Conservation (phyloP, 1,140 invertebrate species). For the Brachionus koreanus region DNA sequence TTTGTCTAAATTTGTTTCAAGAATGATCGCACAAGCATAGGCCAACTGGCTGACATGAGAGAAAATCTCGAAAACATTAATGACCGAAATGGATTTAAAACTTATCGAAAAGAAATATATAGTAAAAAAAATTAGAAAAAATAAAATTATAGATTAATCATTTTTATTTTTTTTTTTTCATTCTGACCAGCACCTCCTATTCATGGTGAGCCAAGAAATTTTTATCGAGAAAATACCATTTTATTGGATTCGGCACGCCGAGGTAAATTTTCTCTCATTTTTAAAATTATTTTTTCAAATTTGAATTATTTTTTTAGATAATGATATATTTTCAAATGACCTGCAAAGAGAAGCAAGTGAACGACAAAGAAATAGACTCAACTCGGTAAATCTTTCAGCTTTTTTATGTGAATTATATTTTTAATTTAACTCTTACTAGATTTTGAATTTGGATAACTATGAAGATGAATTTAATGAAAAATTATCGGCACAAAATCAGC, state of each 20-base stretch:
- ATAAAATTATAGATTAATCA: not conserved
- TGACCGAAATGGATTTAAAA: slow-evolving; percentile 21
- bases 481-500: slow-evolving; percentile 25
- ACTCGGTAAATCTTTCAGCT: not conserved
- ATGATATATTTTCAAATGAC: slow-evolving; percentile 36
- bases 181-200: not conserved
- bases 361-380: slow-evolving; percentile 4
- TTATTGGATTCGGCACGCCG: not conserved
- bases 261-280: not conserved
- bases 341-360: slow-evolving; percentile 14
- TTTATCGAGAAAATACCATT: slow-evolving; percentile 23
- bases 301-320: not conserved
- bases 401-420: not conserved
- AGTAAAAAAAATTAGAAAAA: not conserved
- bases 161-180: not conserved
- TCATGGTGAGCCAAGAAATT: slow-evolving; percentile 9
- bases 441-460: not conserved
- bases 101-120: slow-evolving; percentile 39
- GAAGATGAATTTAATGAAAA: not conserved
- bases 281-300: not conserved
- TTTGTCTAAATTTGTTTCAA: not conserved
- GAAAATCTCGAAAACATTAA: slow-evolving; percentile 18
- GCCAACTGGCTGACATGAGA: slow-evolving; percentile 19
- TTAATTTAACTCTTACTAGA: not conserved
- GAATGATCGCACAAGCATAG: not conserved